A percentile compares a stretch with the other conserved stretches of the same genome.
Conservation (phyloP, 2,888 invertebrate genomes). For the Nymphalis c-album region DNA sequence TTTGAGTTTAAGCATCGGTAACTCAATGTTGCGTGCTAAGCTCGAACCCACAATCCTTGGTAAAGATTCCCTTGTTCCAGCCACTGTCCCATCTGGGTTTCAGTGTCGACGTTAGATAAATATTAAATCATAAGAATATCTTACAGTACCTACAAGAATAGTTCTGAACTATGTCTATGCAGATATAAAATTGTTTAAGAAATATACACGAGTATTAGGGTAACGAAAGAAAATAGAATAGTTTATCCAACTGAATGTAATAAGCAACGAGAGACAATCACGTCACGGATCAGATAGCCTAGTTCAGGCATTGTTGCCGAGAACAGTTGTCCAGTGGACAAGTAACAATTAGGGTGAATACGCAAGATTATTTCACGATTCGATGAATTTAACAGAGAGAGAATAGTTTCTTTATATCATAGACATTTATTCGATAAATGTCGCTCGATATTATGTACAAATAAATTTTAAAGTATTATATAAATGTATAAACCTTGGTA, state of each 20-base stretch:
- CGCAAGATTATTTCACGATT: slow-evolving; percentile 71
- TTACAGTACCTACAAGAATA: not conserved
- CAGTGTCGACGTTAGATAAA: too few species aligned
- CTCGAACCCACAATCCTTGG: too few species aligned
- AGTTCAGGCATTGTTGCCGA: slow-evolving; percentile 18
- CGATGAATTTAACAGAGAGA: slow-evolving; percentile 66
- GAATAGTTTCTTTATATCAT: slow-evolving; percentile 35
- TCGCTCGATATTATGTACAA: not conserved
- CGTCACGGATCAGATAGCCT: slow-evolving; percentile 41
- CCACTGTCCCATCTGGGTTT: too few species aligned
- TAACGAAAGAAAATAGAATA: not conserved
- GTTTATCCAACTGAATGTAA: slow-evolving; percentile 8
- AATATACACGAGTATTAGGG: not conserved
- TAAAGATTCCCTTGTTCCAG: too few species aligned
- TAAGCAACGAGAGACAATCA: slow-evolving; percentile 30
- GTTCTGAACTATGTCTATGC: not conserved
- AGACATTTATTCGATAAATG: not conserved
- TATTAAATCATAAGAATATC: too few species aligned
- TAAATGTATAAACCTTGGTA: slow-evolving; percentile 3
- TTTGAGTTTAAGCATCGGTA: too few species aligned
- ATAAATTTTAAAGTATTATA: not conserved
- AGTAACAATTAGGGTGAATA: slow-evolving; percentile 40
- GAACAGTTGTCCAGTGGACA: slow-evolving; percentile 15
- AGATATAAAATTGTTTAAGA: not conserved
- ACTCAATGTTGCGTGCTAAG: too few species aligned